Conservation (phyloP, 1,140 invertebrate species). For the Drosophila nannoptera region DNA sequence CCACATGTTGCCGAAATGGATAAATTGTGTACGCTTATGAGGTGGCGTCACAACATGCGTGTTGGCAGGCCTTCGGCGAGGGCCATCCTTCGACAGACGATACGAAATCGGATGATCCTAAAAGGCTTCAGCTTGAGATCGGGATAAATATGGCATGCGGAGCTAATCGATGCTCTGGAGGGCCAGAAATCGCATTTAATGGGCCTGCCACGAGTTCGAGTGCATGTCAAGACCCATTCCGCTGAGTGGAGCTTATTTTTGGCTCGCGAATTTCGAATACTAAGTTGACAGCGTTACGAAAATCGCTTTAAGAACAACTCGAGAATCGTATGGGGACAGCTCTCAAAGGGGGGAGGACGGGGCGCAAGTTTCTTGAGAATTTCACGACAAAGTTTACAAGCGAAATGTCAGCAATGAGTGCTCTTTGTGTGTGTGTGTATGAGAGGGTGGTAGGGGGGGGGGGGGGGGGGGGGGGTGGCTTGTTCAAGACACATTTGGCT, state of each 20-base stretch:
- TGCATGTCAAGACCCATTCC: conserved; percentile 38
- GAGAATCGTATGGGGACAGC: not conserved
- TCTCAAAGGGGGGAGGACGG: not conserved
- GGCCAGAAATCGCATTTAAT: too few species aligned
- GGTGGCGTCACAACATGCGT: conserved; percentile 1
- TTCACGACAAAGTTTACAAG: conserved; percentile 29
- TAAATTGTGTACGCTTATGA: conserved; percentile 28
- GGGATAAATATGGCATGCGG: too few species aligned
- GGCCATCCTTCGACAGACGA: not conserved
- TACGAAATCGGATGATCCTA: not conserved
- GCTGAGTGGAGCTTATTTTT: conserved; percentile 7
- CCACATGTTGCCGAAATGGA: conserved; percentile 39
- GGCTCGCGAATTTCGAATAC: conserved; percentile 43
- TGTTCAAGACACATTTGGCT: conserved; percentile 33
- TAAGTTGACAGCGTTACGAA: conserved; percentile 43
- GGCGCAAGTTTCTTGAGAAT: conserved; percentile 44
- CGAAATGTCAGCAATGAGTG: conserved; percentile 18
- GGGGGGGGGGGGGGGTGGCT: too few species aligned
- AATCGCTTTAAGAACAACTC: conserved; percentile 33
- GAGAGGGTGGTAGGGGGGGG: not conserved
- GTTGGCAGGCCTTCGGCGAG: too few species aligned
- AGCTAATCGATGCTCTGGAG: too few species aligned
- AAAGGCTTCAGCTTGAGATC: too few species aligned
- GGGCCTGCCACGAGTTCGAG: too few species aligned
- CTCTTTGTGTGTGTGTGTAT: conserved; percentile 23